Percentiles rank a stretch among this genome's conserved stretches.
These are phyloP conservation scores for Linnaemya tessellans DNA, from an alignment of 2,888 invertebrate species.

Conservation along the genomic window DNA sequence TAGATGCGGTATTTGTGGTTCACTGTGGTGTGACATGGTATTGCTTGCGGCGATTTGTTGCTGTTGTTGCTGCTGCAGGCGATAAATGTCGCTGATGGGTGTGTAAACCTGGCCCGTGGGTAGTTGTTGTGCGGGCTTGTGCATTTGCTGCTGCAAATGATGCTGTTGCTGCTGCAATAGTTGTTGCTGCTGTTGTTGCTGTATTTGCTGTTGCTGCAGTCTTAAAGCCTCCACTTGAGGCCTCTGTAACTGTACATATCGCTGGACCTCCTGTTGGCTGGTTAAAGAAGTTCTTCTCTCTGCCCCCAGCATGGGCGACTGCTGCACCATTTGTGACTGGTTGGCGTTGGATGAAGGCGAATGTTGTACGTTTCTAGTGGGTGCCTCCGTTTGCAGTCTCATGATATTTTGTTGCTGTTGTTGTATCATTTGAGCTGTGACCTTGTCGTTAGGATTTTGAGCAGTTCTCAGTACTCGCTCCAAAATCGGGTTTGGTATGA, in stretches of 20 bases:
- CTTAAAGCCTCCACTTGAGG: slow-evolving; percentile 78
- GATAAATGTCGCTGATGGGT: slow-evolving; percentile 79
- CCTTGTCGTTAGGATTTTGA: slow-evolving; percentile 85
- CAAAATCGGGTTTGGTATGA: slow-evolving; percentile 95
- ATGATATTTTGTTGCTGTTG: slow-evolving; percentile 83
- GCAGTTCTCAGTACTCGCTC: slow-evolving; percentile 93
- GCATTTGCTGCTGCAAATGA: slow-evolving; percentile 73
- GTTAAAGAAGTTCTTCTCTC: slow-evolving; percentile 73
- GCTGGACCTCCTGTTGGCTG: slow-evolving; percentile 79
- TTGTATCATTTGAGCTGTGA: slow-evolving; percentile 85
- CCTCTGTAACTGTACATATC: slow-evolving; percentile 81
- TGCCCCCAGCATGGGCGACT: slow-evolving; percentile 78
- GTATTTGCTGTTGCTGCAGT: slow-evolving; percentile 73
- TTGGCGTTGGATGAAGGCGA: slow-evolving; percentile 69
- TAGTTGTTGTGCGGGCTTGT: slow-evolving; percentile 70
- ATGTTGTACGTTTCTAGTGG: slow-evolving; percentile 78
- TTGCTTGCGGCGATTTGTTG: slow-evolving; percentile 76
- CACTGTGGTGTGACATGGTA: slow-evolving; percentile 68
- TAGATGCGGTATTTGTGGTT: slow-evolving; percentile 76
- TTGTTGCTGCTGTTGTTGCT: slow-evolving; percentile 67
- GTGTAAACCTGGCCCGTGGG: slow-evolving; percentile 79
- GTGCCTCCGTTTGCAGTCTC: slow-evolving; percentile 83
- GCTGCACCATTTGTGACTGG: slow-evolving; percentile 72
- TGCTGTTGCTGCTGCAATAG: slow-evolving; percentile 71
- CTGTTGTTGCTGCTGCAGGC: slow-evolving; percentile 80